Evolutionary conservation across 2,113 vertebrate species (phyloP).

Genomic region (Smithornis capensis): DNA sequence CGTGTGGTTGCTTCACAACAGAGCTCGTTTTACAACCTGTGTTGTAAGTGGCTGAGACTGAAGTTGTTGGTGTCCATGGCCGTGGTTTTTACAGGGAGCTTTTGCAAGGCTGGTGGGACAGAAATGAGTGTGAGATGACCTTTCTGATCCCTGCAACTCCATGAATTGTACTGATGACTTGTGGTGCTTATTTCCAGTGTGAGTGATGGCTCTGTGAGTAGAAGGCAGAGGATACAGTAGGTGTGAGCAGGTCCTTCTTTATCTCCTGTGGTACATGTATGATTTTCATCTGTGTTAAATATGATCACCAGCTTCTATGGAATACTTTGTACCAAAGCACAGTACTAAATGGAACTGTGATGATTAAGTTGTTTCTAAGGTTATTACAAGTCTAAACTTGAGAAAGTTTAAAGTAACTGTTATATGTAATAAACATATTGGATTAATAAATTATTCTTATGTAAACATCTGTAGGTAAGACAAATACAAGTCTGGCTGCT

Average conservation of each 20-base stretch:
- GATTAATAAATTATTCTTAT: not conserved
- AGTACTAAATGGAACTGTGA: not conserved
- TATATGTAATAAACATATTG: not conserved
- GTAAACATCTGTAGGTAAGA: not conserved
- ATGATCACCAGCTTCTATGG: not conserved
- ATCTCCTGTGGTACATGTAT: not conserved
- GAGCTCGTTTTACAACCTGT: rapidly evolving
- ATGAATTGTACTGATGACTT: not conserved
- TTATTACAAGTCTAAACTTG: not conserved
- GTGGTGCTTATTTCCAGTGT: not conserved
- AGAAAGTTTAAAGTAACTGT: not conserved
- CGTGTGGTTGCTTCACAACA: not conserved
- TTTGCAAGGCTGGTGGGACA: not conserved
- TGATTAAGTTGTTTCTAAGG: not conserved
- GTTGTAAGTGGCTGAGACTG: not conserved
- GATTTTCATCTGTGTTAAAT: not conserved
- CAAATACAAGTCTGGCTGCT: not conserved
- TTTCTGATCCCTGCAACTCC: not conserved
- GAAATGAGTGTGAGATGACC: not conserved
- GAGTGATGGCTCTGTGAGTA: not conserved
- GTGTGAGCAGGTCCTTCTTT: not conserved
- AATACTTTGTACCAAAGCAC: not conserved
- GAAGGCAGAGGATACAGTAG: not conserved
- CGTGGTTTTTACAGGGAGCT: not conserved
- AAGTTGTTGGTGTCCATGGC: not conserved